phyloP scores from a whole-genome alignment of 2,797 vertebrate species.

The Percopsis omiscomaycus region DNA sequence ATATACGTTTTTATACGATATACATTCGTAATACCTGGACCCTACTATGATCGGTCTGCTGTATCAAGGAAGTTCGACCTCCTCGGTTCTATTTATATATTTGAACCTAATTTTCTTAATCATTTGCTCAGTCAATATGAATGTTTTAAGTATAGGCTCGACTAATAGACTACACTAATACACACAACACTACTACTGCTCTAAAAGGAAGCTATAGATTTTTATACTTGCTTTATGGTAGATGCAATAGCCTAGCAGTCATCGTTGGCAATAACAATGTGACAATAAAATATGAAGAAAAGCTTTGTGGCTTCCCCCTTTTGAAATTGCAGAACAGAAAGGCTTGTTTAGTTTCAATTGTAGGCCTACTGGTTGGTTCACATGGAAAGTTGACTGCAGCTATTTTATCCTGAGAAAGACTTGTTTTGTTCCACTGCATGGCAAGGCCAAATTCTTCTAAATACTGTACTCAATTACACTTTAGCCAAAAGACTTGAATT shows the following conservation, averaged over 20 bases:
- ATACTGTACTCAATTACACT: constrained; percentile 19
- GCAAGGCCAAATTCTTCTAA: constrained; percentile 22
- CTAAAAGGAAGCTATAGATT: constrained; percentile 15
- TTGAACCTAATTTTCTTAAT: not conserved
- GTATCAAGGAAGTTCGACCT: no score
- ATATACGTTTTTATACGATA: no score
- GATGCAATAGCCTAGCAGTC: constrained; percentile 28
- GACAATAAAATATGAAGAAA: constrained; percentile 34
- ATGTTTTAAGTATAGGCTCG: constrained; percentile 29
- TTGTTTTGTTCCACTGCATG: constrained; percentile 37
- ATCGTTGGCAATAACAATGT: constrained; percentile 34
- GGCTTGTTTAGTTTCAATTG: constrained; percentile 29
- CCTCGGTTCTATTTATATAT: no score
- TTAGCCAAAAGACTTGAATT: constrained; percentile 18
- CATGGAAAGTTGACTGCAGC: constrained; percentile 39
- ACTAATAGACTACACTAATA: constrained; percentile 29
- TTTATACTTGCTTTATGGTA: constrained; percentile 31
- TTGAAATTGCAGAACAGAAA: constrained; percentile 25
- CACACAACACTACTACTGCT: not conserved
- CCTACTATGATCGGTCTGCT: no score
- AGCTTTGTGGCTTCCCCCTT: constrained; percentile 32
- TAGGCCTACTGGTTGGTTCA: constrained; percentile 33
- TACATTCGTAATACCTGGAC: no score
- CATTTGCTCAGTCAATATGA: constrained; percentile 17
- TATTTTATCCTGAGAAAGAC: constrained; percentile 34